Evolutionary conservation across 2,113 vertebrate species (phyloP).

Genomic region (Sprattus sprattus): DNA sequence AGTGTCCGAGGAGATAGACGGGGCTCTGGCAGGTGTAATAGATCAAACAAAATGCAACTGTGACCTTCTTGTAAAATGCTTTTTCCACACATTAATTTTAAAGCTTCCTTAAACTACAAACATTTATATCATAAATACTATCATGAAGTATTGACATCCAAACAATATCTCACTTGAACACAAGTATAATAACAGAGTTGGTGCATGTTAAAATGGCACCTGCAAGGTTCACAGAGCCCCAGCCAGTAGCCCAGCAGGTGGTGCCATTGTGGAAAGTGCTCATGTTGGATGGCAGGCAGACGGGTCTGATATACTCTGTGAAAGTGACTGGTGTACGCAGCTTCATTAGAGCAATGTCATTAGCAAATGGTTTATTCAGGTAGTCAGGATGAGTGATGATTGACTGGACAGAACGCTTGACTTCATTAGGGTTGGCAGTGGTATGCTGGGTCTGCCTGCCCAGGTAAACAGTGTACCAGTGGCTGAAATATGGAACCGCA

Average conservation of each 20-base stretch:
- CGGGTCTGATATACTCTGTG: conserved; percentile 65
- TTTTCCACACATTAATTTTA: no score
- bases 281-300: conserved; percentile 71
- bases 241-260: conserved; percentile 76
- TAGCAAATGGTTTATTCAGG: conserved; percentile 44
- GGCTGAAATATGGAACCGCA: background rate
- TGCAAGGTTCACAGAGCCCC: conserved; percentile 58
- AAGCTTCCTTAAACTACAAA: no score
- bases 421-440: conserved; percentile 43
- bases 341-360: conserved; percentile 75
- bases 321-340: conserved; percentile 57
- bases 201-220: conserved; percentile 23
- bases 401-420: background rate
- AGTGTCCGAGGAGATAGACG: conserved; percentile 7
- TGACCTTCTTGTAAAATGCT: no score
- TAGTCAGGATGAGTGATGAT: conserved; percentile 66
- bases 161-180: background rate
- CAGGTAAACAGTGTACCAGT: conserved; percentile 47
- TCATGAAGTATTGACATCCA: background rate
- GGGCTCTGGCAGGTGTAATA: conserved; percentile 27
- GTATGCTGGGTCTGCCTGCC: conserved; percentile 52
- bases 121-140: no score
- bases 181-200: background rate
- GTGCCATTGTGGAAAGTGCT: conserved; percentile 68
- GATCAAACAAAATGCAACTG: background rate